These are phyloP conservation scores for Poliocrania exsul DNA, from an alignment of 2,797 vertebrate genomes.

Conservation along the genomic window DNA sequence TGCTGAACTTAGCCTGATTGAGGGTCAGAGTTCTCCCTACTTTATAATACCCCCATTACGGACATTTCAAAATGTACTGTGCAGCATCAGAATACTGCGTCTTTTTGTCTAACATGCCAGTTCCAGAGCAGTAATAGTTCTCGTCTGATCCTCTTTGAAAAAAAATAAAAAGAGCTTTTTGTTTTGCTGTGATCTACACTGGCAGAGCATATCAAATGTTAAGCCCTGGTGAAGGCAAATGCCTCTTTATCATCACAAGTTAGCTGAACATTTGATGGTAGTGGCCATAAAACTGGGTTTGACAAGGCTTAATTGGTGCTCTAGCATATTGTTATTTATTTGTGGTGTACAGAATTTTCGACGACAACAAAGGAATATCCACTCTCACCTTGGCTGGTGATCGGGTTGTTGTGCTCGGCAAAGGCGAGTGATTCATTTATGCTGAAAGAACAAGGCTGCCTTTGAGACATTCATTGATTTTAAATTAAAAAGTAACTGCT, in stretches of 20 bases:
- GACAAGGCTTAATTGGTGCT: conserved; percentile 8
- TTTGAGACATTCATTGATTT: conserved; percentile 78
- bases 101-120: not conserved
- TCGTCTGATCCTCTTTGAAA: not conserved
- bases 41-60: not conserved
- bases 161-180: not conserved
- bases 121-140: not conserved
- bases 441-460: conserved; percentile 70
- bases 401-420: conserved; percentile 54
- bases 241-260: accelerated
- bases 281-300: not conserved
- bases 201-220: not conserved
- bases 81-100: not conserved
- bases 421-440: conserved; percentile 76
- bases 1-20: conserved; percentile 42
- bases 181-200: not conserved
- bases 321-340: conserved; percentile 1
- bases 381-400: conserved; percentile 68
- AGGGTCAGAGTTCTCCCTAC: conserved; percentile 45
- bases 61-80: not conserved
- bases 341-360: not conserved
- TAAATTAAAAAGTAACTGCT: conserved; percentile 82
- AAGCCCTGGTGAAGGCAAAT: not conserved
- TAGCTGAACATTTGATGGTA: not conserved
- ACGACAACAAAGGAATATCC: not conserved